Base-by-base conservation (phyloP, 2,113 vertebrate genomes). In the Hydrochoerus hydrochaeris region DNA sequence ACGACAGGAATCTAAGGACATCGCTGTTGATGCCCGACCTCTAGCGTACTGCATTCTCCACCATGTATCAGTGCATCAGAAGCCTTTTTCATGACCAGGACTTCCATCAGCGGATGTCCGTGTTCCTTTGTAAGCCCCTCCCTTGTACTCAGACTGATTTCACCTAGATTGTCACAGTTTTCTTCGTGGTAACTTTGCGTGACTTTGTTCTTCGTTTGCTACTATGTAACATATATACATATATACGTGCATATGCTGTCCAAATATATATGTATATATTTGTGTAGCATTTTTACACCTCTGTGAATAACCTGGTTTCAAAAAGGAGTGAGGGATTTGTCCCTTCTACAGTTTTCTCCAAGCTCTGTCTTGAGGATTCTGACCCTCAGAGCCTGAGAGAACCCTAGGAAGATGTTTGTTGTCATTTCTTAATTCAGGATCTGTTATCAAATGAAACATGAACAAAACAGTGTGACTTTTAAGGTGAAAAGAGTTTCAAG, bases 401-500 rank as follows among this genome's bases (percentile, higher is more conserved):
- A 96, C 22, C 46, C 38, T 96, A 71, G 13, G 38, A 88, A 2
- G 1, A 82, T 58, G 73, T 44, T 83, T 32, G 87, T 71, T 97
- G 26, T 95, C 7, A 3, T 91, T 86, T 97, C 90, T 81, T 92
- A 94, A 95, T 86, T 88, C 57, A 60, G 52, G 41, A 67, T 67
- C 71, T 92, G 6, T 94, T 57, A 73, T 75, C 67, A 67, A 94
- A 94, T 24, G 22, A 94, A 93, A 95, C 82, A 22, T 58, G 52
- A 88, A 69, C 87, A 26, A 13, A 67, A 75, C 32, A 60, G 95
- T 95, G 95, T 95, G 92, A 71, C 82, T 95, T 97, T 78, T 60
- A 94, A 88, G 80, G 87, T 75, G 71, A 95, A 96, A 81, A 85
- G 90, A 71, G 63, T 91, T 91, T 97, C 93, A 98, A 95, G 98